These are phyloP conservation scores for Chionis minor DNA, from an alignment of 2,113 vertebrate species.

Conservation along the genomic window DNA sequence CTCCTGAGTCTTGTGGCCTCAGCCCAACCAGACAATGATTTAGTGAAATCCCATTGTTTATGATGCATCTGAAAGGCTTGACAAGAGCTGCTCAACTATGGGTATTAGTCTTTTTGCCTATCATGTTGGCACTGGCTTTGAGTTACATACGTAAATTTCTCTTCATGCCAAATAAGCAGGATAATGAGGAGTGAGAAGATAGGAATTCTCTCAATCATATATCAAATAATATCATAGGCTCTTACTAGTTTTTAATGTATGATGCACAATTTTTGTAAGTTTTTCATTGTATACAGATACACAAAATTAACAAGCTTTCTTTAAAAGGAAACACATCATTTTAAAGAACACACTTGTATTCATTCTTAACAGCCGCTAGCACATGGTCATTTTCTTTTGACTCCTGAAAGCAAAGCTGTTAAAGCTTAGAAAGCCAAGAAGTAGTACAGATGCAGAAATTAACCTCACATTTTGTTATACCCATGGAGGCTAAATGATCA, in stretches of 20 bases:
- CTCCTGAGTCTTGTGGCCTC: background rate
- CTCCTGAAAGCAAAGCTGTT: background rate
- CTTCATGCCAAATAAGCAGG: conserved; percentile 2
- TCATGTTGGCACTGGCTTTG: conserved; percentile 21
- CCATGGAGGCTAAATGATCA: background rate
- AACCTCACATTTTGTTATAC: background rate
- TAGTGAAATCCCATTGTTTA: background rate
- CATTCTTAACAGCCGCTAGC: background rate
- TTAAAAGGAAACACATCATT: background rate
- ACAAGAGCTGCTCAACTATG: background rate
- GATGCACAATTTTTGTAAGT: background rate
- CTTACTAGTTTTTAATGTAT: background rate
- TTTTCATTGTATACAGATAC: background rate
- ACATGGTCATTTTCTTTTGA: background rate
- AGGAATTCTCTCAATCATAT: background rate
- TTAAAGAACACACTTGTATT: background rate
- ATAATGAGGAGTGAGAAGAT: background rate
- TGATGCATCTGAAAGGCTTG: background rate
- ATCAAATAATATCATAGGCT: background rate
- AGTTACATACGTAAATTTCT: conserved; percentile 34
- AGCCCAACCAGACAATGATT: background rate
- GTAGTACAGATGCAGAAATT: background rate
- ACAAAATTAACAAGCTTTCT: background rate
- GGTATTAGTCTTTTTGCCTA: background rate
- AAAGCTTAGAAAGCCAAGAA: background rate